Conservation (phyloP, 2,888 invertebrate genomes). For the Spialia ferax region DNA sequence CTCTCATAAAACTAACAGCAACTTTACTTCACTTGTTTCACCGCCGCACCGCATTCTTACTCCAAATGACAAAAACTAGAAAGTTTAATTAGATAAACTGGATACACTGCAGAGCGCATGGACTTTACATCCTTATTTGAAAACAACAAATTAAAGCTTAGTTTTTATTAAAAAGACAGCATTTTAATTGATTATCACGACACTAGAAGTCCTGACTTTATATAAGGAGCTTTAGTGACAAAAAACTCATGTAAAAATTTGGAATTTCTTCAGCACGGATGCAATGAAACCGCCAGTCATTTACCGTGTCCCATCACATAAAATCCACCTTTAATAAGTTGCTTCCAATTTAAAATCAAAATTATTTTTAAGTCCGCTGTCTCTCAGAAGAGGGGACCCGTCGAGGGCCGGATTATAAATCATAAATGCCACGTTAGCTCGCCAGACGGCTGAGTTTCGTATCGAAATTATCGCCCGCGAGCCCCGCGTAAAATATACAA, state of each 20-base stretch:
- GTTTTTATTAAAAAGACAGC: slow-evolving; percentile 15
- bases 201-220: slow-evolving; percentile 1
- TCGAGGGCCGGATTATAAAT: slow-evolving; percentile 82
- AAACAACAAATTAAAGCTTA: slow-evolving; percentile 17
- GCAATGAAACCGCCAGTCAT: slow-evolving; percentile 48
- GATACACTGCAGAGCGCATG: slow-evolving; percentile 17
- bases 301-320: slow-evolving; percentile 66
- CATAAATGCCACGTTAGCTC: slow-evolving; percentile 81
- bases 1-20: slow-evolving; percentile 15
- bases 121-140: slow-evolving; percentile 32
- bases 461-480: slow-evolving; percentile 81
- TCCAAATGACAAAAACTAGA: slow-evolving; percentile 34
- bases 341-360: slow-evolving; percentile 81
- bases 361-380: slow-evolving; percentile 78
- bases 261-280: slow-evolving; percentile 32
- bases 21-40: slow-evolving; percentile 12
- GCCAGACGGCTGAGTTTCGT: slow-evolving; percentile 63
- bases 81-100: slow-evolving; percentile 32
- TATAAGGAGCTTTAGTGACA: background rate
- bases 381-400: slow-evolving; percentile 74
- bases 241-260: slow-evolving; percentile 24
- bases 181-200: slow-evolving; percentile 29
- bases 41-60: slow-evolving; percentile 29
- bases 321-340: slow-evolving; percentile 74
- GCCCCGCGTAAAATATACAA: slow-evolving; percentile 77